Evolutionary conservation across 2,888 invertebrate genomes (phyloP).

Genomic region (Lycaena phlaeas): DNA sequence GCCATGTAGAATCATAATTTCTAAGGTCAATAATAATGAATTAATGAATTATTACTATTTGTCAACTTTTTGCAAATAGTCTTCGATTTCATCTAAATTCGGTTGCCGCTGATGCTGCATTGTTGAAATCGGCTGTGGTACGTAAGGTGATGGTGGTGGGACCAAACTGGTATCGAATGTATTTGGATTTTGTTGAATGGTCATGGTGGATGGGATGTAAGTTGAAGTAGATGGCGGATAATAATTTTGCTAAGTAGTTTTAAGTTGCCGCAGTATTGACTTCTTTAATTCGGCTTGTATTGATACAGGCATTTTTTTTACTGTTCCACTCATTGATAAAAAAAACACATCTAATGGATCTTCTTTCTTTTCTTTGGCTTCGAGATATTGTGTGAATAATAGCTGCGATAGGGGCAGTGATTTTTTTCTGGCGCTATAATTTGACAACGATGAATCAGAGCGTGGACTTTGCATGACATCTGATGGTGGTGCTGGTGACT

Average conservation of each 20-base stretch:
- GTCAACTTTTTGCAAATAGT: slow-evolving; percentile 9
- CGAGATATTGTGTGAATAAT: slow-evolving; percentile 19
- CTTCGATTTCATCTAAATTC: slow-evolving; percentile 12
- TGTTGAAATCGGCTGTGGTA: slow-evolving; percentile 15
- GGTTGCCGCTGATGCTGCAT: slow-evolving; percentile 11
- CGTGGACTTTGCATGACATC: slow-evolving; percentile 8
- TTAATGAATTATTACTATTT: slow-evolving; percentile 4
- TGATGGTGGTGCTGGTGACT: not conserved
- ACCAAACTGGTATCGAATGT: slow-evolving; percentile 10
- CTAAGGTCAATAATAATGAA: not conserved
- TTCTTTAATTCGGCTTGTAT: slow-evolving; percentile 14
- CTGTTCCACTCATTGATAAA: slow-evolving; percentile 18
- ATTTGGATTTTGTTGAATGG: slow-evolving; percentile 13
- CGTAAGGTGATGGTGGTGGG: slow-evolving; percentile 15
- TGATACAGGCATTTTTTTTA: slow-evolving; percentile 13
- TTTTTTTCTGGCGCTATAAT: slow-evolving; percentile 16
- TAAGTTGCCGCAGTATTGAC: slow-evolving; percentile 11
- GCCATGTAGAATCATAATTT: not conserved
- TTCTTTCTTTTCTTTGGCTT: slow-evolving; percentile 19
- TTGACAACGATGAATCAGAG: slow-evolving; percentile 17
- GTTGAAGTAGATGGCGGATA: slow-evolving; percentile 16
- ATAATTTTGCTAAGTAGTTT: slow-evolving; percentile 14
- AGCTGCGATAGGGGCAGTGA: slow-evolving; percentile 16
- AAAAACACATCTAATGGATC: slow-evolving; percentile 19
- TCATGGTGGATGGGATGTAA: slow-evolving; percentile 16